Percentiles rank a stretch among this genome's conserved stretches.
Evolutionary conservation across 2,888 invertebrate genomes (phyloP).

Genomic region (Mycalesis mineus): DNA sequence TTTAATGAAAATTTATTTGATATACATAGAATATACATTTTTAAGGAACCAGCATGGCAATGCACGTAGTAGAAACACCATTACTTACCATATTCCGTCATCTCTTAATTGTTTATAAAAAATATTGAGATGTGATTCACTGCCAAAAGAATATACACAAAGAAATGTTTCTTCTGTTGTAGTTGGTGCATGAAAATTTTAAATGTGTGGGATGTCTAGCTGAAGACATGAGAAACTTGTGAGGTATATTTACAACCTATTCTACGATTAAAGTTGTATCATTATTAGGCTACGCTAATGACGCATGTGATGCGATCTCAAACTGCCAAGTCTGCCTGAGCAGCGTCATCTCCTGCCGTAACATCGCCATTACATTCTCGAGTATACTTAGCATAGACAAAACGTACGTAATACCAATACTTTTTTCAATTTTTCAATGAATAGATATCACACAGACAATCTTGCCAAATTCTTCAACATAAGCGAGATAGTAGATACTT

Average conservation of each 20-base stretch:
- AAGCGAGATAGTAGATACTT: not conserved
- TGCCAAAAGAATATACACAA: slow-evolving; percentile 9
- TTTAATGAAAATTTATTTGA: not conserved
- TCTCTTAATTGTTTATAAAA: not conserved
- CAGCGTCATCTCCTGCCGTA: not conserved
- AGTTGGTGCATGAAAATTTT: not conserved
- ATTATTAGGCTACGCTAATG: not conserved
- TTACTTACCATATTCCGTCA: not conserved
- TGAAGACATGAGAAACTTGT: not conserved
- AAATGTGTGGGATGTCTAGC: not conserved
- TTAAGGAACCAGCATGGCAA: not conserved
- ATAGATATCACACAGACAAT: not conserved
- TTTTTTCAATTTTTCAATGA: not conserved
- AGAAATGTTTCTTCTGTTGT: not conserved
- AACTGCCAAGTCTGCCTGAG: slow-evolving; percentile 6
- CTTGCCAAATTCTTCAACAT: slow-evolving; percentile 8
- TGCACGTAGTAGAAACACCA: not conserved
- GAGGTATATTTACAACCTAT: slow-evolving; percentile 1
- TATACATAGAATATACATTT: not conserved
- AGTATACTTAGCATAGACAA: not conserved
- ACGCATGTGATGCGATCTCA: not conserved
- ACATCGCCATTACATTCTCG: not conserved
- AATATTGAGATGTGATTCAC: slow-evolving; percentile 3
- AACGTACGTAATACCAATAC: not conserved
- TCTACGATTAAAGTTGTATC: not conserved